Evolutionary conservation across 2,113 vertebrate genomes (phyloP), one percentile per base, ranked within the genome.

Genomic region (Nannobrachium achirus): DNA sequence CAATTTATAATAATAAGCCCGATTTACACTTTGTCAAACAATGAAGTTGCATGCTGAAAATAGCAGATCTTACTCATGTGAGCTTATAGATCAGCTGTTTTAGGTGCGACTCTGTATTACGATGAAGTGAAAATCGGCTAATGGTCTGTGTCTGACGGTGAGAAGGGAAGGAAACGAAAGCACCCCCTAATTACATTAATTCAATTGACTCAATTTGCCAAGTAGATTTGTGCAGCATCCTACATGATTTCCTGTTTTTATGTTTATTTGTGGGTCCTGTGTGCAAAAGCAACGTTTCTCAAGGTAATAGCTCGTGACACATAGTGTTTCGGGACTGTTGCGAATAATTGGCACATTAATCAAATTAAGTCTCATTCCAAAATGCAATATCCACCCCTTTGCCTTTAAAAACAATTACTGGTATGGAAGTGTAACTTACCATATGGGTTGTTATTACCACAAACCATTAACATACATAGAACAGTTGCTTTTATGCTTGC

Each of bases 341-440:
- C 25, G 3, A 33, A 33, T 33, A 33, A 33, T 66, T 39, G 55
- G 57, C 56, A 76, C 51, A 69, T 76, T 41, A 18, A 55, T 56
- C 61, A 10, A 66, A 50, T 50, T 6, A 16, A 3, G 63, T 63
- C 75, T 71, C 52, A 52, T 49, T 44, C 65, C 69, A 63, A 59
- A 75, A 72, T 0, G 39, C 41, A 59, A 42, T 49, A 16, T 50
- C 49, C 49, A 50, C 10, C 20, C 40, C n/a, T 33, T 44, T 63
- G 25, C 25, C 6, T 5, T 33, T 33, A 44, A n/a, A 50, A 16
- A 18, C 25, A 33, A 33, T 33, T 33, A 33, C n/a, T n/a, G n/a
- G 25, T 2, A 33, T 52, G 8, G 9, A 20, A 50, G 20, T 57
- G 66, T 56, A 71, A 48, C 39, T 69, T 2, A 14, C 61, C 16